Conservation (phyloP, 1,140 invertebrate genomes). For the Drosophila willistoni region DNA sequence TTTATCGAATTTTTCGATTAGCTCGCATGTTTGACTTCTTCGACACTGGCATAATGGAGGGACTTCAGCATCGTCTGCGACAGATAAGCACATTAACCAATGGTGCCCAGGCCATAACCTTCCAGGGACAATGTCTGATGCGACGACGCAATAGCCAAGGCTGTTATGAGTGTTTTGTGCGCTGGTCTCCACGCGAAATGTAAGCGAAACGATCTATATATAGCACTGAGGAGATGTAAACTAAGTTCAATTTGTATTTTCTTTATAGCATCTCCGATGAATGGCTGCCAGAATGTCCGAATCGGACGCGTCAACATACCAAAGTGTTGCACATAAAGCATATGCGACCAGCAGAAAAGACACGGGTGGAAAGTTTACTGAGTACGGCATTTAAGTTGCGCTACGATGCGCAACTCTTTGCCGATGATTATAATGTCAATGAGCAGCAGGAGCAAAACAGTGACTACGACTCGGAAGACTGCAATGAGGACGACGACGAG, state of each 20-base stretch:
- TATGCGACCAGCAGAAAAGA: slow-evolving; percentile 75
- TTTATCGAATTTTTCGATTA: slow-evolving; percentile 55
- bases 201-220: slow-evolving; percentile 33
- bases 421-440: slow-evolving; percentile 66
- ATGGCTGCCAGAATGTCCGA: slow-evolving; percentile 71
- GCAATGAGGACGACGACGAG: slow-evolving; percentile 47
- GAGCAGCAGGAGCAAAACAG: slow-evolving; percentile 40
- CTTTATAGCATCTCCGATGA: slow-evolving; percentile 73
- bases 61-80: slow-evolving; percentile 89
- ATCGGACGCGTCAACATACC: slow-evolving; percentile 60
- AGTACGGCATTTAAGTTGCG: slow-evolving; percentile 73
- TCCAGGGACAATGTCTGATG: slow-evolving; percentile 74
- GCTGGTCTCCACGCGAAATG: slow-evolving; percentile 82
- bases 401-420: slow-evolving; percentile 75
- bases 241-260: background rate
- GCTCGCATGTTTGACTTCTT: slow-evolving; percentile 94
- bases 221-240: background rate
- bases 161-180: slow-evolving; percentile 70
- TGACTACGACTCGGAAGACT: slow-evolving; percentile 35
- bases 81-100: slow-evolving; percentile 85
- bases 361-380: slow-evolving; percentile 70
- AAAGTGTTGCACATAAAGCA: slow-evolving; percentile 80
- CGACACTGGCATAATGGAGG: slow-evolving; percentile 94
- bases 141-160: slow-evolving; percentile 66
- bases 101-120: slow-evolving; percentile 74